phyloP scores from a whole-genome alignment of 2,113 vertebrate species.

The Burhinus oedicnemus region DNA sequence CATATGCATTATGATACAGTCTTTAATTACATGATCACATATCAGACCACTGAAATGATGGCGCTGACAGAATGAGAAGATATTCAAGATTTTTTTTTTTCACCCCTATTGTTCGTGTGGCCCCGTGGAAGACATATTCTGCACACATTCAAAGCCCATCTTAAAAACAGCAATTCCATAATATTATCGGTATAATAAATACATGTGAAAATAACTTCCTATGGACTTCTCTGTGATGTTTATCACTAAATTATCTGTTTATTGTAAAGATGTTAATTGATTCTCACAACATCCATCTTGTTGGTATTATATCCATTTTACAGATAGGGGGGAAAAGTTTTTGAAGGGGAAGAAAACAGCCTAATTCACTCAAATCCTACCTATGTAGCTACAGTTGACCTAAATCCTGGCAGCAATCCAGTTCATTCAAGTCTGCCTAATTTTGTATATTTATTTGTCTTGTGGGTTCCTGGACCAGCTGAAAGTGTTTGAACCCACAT shows the following conservation, averaged over 20 bases:
- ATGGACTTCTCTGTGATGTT: background rate
- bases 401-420: background rate
- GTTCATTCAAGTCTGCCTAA: background rate
- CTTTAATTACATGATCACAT: constrained; percentile 66
- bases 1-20: constrained; percentile 70
- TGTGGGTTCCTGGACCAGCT: background rate
- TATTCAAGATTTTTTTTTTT: background rate
- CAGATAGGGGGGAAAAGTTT: background rate
- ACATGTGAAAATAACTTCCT: background rate
- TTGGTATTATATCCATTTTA: background rate
- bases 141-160: background rate
- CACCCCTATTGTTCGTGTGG: background rate
- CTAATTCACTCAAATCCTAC: background rate
- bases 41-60: constrained; percentile 39
- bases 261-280: background rate
- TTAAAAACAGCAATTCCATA: background rate
- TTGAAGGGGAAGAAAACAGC: background rate
- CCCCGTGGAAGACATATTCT: background rate
- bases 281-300: background rate
- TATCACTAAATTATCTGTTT: background rate
- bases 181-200: background rate
- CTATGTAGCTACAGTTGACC: background rate
- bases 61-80: constrained; percentile 2
- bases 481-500: background rate
- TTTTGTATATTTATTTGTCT: background rate